Evolutionary conservation across 2,888 invertebrate species (phyloP), one percentile per base, ranked within the genome.

Genomic region (Yponomeuta cagnagella): DNA sequence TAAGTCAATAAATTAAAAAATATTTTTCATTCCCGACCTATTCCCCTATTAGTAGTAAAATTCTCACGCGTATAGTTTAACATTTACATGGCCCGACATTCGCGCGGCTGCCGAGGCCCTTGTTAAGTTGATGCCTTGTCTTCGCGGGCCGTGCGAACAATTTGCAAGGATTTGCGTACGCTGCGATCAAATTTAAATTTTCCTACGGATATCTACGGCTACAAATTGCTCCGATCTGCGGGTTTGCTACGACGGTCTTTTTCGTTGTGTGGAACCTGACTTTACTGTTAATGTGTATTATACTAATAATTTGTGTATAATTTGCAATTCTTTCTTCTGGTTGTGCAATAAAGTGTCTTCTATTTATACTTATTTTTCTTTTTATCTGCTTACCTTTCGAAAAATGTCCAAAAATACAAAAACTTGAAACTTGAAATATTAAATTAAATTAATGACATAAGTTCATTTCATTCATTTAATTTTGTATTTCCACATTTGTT

Each of bases 91-190:
- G 12, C 30, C 15, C 68, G 68, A 52, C 68, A 52, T 68, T 68
- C 58, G 68, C 31, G 10, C 68, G 31, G n/a, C 48, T 43, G 43
- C 12, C n/a, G 48, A 43, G 68, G 74, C 82, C 84, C 80, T 82
- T 84, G 84, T 80, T 76, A 79, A 71, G 73, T 73, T 78, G 82
- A 79, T 78, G 74, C 37, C 43, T 52, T 23, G 48, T 23, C 52
- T 31, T n/a, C 31, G 30, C 15, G 73, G 74, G 76, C 72, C 74
- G 77, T 77, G 76, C 77, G 80, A 85, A 86, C 82, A 85, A 86
- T 85, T 86, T 84, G 81, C 81, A 79, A 79, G 76, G 75, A 82
- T 80, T 80, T 80, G 81, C 79, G 78, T 81, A 76, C 73, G 73
- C 72, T 73, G 74, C 74, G 74, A 77, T 78, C 78, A 80, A 80